A percentile compares a stretch with the other conserved stretches of the same genome.
These are phyloP conservation scores for Monochamus saltuarius DNA, from an alignment of 1,140 invertebrate species.

Conservation along the genomic window DNA sequence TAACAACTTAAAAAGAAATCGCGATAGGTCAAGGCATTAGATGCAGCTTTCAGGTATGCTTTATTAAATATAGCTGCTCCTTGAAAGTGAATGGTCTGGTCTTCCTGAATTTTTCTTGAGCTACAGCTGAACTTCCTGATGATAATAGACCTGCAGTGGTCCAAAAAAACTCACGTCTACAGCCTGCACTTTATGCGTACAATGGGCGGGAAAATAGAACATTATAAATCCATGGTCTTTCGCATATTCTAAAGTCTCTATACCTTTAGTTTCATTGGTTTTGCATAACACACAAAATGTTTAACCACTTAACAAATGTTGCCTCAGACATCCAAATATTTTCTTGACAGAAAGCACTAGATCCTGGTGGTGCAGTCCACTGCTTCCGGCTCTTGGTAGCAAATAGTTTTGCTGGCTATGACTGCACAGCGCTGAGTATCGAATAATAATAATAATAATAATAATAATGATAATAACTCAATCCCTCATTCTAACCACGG, in stretches of 20 bases:
- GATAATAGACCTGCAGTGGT: constrained; percentile 38
- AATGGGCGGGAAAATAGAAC: constrained; percentile 31
- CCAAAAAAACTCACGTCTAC: constrained; percentile 49
- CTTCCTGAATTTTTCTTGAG: constrained; percentile 36
- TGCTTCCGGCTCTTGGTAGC: constrained; percentile 48
- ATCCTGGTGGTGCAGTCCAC: constrained; percentile 32
- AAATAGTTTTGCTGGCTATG: constrained; percentile 46
- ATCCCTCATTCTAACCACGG: no score
- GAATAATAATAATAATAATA: no score
- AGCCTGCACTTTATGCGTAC: constrained; percentile 45
- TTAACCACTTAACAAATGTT: constrained; percentile 45
- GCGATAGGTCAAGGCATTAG: no score
- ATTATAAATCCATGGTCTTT: constrained; percentile 29
- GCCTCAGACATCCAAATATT: constrained; percentile 30
- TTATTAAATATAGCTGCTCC: constrained; percentile 39
- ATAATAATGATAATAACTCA: no score
- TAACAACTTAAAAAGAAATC: no score
- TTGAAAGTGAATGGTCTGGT: constrained; percentile 39
- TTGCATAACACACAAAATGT: constrained; percentile 44
- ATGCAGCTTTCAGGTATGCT: constrained; percentile 42
- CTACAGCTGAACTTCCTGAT: constrained; percentile 28
- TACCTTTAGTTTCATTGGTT: constrained; percentile 38
- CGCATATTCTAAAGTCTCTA: constrained; percentile 24
- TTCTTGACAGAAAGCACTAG: constrained; percentile 28
- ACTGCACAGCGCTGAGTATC: constrained; percentile 49